These are phyloP conservation scores for Noctua comes DNA, from an alignment of 2,888 invertebrate genomes.

Conservation along the genomic window DNA sequence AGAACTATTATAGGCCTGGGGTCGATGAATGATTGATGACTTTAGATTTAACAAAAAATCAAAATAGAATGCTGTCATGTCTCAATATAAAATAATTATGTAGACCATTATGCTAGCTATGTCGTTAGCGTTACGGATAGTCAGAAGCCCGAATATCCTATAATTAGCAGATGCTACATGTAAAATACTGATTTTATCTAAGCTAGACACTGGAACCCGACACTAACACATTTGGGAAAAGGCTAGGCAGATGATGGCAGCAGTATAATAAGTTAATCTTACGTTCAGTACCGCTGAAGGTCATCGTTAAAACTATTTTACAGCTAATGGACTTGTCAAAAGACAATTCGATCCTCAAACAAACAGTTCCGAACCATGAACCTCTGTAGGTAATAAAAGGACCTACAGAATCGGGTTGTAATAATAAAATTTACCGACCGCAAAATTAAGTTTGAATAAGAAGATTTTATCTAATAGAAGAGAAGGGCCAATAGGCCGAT, in stretches of 20 bases:
- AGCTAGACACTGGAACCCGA: neutral
- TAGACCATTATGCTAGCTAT: neutral
- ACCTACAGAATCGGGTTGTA: slow-evolving; percentile 35
- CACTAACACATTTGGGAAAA: neutral
- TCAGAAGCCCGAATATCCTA: neutral
- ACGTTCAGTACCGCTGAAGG: slow-evolving; percentile 8
- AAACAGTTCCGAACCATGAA: slow-evolving; percentile 32
- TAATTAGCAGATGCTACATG: neutral
- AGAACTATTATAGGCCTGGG: neutral
- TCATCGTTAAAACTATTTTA: slow-evolving; percentile 37
- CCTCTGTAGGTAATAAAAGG: slow-evolving; percentile 44
- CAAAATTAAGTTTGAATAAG: slow-evolving; percentile 59
- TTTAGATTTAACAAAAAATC: neutral
- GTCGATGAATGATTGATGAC: neutral
- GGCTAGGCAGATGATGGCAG: neutral
- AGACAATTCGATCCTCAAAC: slow-evolving; percentile 8
- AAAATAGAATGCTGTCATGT: neutral
- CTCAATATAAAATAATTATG: neutral
- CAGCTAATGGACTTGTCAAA: slow-evolving; percentile 31
- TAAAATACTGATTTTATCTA: neutral
- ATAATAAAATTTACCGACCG: slow-evolving; percentile 59
- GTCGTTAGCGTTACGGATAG: neutral
- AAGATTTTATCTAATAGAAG: slow-evolving; percentile 22
- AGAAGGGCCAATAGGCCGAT: slow-evolving; percentile 27
- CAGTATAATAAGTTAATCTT: neutral